Evolutionary conservation across 2,888 invertebrate genomes (phyloP).

Genomic region (Yponomeuta evonymella): DNA sequence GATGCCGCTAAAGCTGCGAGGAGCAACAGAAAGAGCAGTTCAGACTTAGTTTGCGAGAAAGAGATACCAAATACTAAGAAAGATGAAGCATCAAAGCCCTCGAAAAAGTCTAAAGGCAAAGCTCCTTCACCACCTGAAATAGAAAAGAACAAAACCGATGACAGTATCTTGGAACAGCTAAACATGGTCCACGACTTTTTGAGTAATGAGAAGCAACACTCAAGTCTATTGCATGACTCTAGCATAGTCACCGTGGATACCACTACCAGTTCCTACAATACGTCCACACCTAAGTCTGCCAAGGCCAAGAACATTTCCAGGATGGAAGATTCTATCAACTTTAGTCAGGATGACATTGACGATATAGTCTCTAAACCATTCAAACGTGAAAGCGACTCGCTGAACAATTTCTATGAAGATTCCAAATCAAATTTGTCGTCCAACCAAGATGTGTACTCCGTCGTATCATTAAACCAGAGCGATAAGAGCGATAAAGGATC

Average conservation of each 20-base stretch:
- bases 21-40: constrained; percentile 78
- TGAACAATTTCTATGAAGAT: constrained; percentile 66
- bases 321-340: constrained; percentile 61
- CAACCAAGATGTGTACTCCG: constrained; percentile 61
- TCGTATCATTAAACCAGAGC: constrained; percentile 63
- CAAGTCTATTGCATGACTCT: constrained; percentile 51
- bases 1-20: constrained; percentile 83
- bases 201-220: constrained; percentile 60
- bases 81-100: constrained; percentile 24
- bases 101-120: constrained; percentile 80
- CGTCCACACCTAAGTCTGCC: constrained; percentile 67
- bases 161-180: constrained; percentile 63
- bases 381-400: constrained; percentile 64
- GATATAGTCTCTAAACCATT: constrained; percentile 71
- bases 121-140: constrained; percentile 79
- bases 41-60: constrained; percentile 50
- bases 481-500: constrained; percentile 71
- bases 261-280: constrained; percentile 49
- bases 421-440: constrained; percentile 68
- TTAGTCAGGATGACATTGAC: constrained; percentile 71
- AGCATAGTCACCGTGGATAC: constrained; percentile 37
- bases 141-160: constrained; percentile 70
- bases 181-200: constrained; percentile 60
- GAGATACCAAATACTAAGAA: constrained; percentile 31
- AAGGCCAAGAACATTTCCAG: constrained; percentile 55